These are phyloP conservation scores for Erithacus rubecula DNA, from an alignment of 2,797 vertebrate genomes.

Conservation along the genomic window DNA sequence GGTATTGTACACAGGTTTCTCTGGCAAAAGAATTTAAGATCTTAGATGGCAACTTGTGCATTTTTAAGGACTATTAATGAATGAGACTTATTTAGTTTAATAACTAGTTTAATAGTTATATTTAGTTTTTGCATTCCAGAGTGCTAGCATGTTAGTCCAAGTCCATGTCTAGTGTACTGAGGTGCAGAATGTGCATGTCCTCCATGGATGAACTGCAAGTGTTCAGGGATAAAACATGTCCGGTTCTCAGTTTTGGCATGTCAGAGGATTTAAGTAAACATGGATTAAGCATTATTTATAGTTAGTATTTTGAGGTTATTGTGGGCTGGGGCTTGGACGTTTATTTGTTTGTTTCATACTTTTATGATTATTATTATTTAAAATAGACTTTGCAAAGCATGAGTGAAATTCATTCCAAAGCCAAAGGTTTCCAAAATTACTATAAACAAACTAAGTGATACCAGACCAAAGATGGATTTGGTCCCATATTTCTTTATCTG, in stretches of 20 bases:
- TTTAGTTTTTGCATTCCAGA: not conserved
- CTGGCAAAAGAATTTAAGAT: conserved; percentile 13
- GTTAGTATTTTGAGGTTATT: not conserved
- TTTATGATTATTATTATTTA: not conserved
- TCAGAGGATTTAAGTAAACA: not conserved
- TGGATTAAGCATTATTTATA: not conserved
- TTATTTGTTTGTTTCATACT: not conserved
- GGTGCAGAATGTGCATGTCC: not conserved
- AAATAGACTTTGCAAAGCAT: not conserved
- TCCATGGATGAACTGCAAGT: not conserved
- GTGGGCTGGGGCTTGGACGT: not conserved
- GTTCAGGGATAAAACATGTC: not conserved
- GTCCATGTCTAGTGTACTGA: not conserved
- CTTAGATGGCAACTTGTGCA: not conserved
- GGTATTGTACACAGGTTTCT: conserved; percentile 73
- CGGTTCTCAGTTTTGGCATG: not conserved
- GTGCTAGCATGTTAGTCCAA: not conserved
- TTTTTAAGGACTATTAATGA: not conserved
- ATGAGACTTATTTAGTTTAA: not conserved
- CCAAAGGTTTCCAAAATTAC: not conserved
- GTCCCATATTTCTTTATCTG: not conserved
- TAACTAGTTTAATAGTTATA: not conserved
- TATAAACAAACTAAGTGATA: not conserved
- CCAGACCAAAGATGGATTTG: not conserved
- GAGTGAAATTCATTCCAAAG: not conserved